Evolutionary conservation across 1,140 invertebrate species (phyloP).

Genomic region (Danaus plexippus): DNA sequence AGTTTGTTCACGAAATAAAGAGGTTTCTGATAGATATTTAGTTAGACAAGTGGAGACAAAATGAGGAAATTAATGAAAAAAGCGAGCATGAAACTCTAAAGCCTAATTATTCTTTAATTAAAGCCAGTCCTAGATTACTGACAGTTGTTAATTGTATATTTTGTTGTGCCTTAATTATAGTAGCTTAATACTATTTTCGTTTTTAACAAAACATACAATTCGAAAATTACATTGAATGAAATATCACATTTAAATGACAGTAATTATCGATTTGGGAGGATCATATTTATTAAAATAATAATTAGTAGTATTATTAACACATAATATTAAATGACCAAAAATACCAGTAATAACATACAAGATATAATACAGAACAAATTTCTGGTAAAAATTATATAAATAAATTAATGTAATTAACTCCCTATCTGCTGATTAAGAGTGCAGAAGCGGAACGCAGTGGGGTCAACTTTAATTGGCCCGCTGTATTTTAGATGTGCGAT

Average conservation of each 20-base stretch:
- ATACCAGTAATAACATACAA: too few relatives aligned
- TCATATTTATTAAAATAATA: too few relatives aligned
- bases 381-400: slow-evolving; percentile 33
- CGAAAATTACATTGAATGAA: too few relatives aligned
- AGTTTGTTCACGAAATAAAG: slow-evolving; percentile 8
- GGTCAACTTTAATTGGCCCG: slow-evolving; percentile 63
- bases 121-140: slow-evolving; percentile 18
- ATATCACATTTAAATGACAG: too few relatives aligned
- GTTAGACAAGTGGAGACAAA: slow-evolving; percentile 9
- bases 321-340: too few relatives aligned
- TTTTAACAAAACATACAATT: neutral
- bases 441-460: slow-evolving; percentile 51
- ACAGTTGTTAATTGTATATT: slow-evolving; percentile 21
- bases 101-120: slow-evolving; percentile 35
- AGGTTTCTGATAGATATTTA: slow-evolving; percentile 2
- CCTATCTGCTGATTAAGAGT: slow-evolving; percentile 66
- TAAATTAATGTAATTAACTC: slow-evolving; percentile 59
- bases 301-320: too few relatives aligned
- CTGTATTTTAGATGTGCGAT: slow-evolving; percentile 61
- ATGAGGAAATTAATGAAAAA: slow-evolving; percentile 22
- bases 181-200: neutral
- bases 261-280: too few relatives aligned
- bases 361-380: neutral
- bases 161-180: slow-evolving; percentile 1
- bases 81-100: slow-evolving; percentile 19